Evolutionary conservation across 2,888 invertebrate genomes (phyloP).

Genomic region (Plutella xylostella): DNA sequence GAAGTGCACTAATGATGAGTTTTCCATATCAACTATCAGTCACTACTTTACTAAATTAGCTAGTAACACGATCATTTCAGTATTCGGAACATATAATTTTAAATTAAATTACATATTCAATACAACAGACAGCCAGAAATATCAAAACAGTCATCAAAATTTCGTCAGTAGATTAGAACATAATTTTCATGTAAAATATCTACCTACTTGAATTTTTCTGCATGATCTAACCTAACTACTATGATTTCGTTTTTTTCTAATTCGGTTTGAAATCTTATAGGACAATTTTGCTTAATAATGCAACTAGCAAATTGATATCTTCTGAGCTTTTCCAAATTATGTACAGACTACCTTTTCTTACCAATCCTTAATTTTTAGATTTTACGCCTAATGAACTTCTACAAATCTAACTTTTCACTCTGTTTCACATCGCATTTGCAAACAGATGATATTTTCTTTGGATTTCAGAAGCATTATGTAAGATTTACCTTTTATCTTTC

Average conservation of each 20-base stretch:
- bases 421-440: slow-evolving; percentile 53
- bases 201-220: slow-evolving; percentile 6
- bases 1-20: slow-evolving; percentile 42
- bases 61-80: slow-evolving; percentile 7
- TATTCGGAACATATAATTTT: too few relatives aligned
- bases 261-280: slow-evolving; percentile 4
- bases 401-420: slow-evolving; percentile 41
- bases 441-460: slow-evolving; percentile 50
- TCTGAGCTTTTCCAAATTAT: slow-evolving; percentile 2
- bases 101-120: too few relatives aligned
- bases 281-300: background rate
- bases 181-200: background rate
- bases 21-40: background rate
- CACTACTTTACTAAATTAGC: background rate
- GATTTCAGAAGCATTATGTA: slow-evolving; percentile 38
- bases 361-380: background rate
- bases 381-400: slow-evolving; percentile 18
- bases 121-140: too few relatives aligned
- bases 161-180: too few relatives aligned
- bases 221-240: slow-evolving; percentile 1
- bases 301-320: background rate
- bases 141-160: too few relatives aligned
- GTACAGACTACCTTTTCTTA: slow-evolving; percentile 6
- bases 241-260: background rate
- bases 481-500: slow-evolving; percentile 40